Percentiles rank a stretch among this genome's conserved stretches.
These are phyloP conservation scores for Brachionus asplanchnoidis DNA, from an alignment of 1,140 invertebrate species.

Conservation along the genomic window DNA sequence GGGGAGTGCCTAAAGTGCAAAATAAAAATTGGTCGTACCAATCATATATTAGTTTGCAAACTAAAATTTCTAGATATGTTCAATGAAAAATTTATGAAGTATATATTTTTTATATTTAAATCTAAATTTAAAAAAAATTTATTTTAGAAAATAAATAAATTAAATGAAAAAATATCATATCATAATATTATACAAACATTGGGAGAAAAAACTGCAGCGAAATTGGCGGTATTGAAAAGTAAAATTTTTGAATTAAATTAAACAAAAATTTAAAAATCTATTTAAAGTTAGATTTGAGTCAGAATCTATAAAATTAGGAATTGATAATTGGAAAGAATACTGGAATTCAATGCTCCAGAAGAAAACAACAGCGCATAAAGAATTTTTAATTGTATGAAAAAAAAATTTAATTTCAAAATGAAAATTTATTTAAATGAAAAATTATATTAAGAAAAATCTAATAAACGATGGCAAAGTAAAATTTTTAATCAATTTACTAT, in stretches of 20 bases:
- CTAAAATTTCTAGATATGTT: background rate
- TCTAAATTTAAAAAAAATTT: background rate
- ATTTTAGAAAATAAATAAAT: background rate
- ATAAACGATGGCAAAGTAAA: background rate
- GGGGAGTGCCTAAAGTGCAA: background rate
- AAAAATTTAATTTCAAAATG: background rate
- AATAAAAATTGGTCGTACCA: background rate
- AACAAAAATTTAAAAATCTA: no score
- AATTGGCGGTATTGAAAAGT: background rate
- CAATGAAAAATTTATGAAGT: background rate
- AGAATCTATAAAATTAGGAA: background rate
- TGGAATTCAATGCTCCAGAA: background rate
- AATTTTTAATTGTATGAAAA: background rate
- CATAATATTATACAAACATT: background rate
- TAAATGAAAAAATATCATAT: background rate
- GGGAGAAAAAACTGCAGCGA: background rate
- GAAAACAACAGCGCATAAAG: background rate
- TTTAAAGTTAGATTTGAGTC: no score
- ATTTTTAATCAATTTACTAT: no score
- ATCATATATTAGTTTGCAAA: background rate
- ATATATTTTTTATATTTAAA: background rate
- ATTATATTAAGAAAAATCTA: background rate
- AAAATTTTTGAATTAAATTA: background rate
- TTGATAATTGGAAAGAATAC: background rate
- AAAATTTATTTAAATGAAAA: background rate